Base-by-base conservation (phyloP, 2,113 vertebrate genomes). In the Cheilinus undulatus region DNA sequence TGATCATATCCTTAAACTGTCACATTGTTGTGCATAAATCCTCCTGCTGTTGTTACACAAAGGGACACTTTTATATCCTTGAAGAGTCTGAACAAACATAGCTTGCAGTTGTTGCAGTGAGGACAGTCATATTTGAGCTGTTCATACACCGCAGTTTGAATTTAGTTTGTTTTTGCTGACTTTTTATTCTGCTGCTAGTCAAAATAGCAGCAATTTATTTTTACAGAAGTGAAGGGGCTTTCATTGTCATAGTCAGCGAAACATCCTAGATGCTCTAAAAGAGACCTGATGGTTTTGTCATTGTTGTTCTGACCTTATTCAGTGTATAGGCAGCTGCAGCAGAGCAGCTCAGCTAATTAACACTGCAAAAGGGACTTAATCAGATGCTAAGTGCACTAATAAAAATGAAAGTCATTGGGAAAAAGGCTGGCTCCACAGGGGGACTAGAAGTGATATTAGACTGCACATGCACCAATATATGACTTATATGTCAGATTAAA, bases 251-350 rank as follows among this genome's bases (percentile, higher is more conserved):
- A 48, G 34, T 45, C 34, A n/a, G 43, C 64, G 48, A 84, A n/a
- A 81, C 28, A 57, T 65, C 3, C 57, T 42, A 46, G 40, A 52
- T 51, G 56, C 82, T 83, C 73, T 78, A 22, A 13, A 83, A 70
- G 65, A 87, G 83, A 77, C 60, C 68, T 74, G 76, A 86, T 78
- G 78, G 56, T 74, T 73, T 69, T 82, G 63, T 82, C 89, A 87
- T 83, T 89, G 89, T 88, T 83, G 78, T 86, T 68, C 62, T 88
- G 82, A 88, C 88, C 86, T 89, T 86, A 78, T 85, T 88, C 42
- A 17, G 59, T 32, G 60, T 48, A 69, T 50, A 84, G 69, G 58
- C 73, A 64, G 61, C 52, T 0, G 43, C 48, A 86, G 71, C 83
- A 82, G 71, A 85, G 83, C 82, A 65, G 49, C 83, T 79, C 69